A percentile compares a stretch with the other conserved stretches of the same genome.
These are phyloP conservation scores for Thelaira solivaga DNA, from an alignment of 2,888 invertebrate genomes.

Conservation along the genomic window DNA sequence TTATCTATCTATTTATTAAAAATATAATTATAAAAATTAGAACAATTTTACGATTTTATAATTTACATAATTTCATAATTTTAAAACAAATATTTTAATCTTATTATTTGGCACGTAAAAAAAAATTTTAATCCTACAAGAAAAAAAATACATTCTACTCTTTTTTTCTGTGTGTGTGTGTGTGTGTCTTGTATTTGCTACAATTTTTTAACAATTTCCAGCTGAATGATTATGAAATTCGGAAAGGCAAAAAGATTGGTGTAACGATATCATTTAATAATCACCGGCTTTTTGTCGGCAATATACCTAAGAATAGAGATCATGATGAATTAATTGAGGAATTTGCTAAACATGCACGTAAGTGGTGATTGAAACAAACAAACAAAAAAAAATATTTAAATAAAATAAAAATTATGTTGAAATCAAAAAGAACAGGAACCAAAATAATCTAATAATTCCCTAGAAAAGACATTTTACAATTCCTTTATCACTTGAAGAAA, in stretches of 20 bases:
- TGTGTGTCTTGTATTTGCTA: slow-evolving; percentile 66
- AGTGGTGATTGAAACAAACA: slow-evolving; percentile 79
- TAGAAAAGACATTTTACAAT: slow-evolving; percentile 6
- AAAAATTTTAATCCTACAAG: slow-evolving; percentile 19
- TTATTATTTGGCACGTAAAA: slow-evolving; percentile 72
- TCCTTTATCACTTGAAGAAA: slow-evolving; percentile 30
- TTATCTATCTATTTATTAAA: slow-evolving; percentile 4
- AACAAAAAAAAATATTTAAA: slow-evolving; percentile 63
- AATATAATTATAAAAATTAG: slow-evolving; percentile 58
- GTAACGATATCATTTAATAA: slow-evolving; percentile 99
- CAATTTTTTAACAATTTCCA: slow-evolving; percentile 85
- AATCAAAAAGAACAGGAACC: slow-evolving; percentile 60
- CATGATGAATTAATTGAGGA: slow-evolving; percentile 99
- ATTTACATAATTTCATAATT: too few relatives aligned
- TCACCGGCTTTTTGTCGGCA: slow-evolving; percentile 99
- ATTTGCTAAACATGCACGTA: slow-evolving; percentile 99
- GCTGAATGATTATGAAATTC: slow-evolving; percentile 99
- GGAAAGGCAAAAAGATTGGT: slow-evolving; percentile 99
- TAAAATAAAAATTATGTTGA: slow-evolving; percentile 37
- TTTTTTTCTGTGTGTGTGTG: slow-evolving; percentile 67
- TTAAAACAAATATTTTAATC: slow-evolving; percentile 56
- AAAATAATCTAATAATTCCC: slow-evolving; percentile 42
- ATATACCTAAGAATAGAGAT: slow-evolving; percentile 99
- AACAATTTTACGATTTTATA: too few relatives aligned
- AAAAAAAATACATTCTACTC: slow-evolving; percentile 60